A percentile compares a stretch with the other conserved stretches of the same genome.
Conservation (phyloP, 2,113 vertebrate genomes). For the Saimiri boliviensis region DNA sequence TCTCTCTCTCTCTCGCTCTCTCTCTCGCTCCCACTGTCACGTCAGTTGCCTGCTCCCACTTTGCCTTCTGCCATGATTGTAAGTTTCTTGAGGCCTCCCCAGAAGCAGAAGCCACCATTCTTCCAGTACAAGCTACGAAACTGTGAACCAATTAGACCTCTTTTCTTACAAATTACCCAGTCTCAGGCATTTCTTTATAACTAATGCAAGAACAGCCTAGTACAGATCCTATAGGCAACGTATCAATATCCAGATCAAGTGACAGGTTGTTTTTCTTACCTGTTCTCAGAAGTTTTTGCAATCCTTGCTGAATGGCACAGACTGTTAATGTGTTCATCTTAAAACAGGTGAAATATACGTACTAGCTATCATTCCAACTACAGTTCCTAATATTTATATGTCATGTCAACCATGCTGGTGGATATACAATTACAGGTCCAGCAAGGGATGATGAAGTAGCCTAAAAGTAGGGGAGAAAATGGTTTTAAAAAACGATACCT, state of each 20-base stretch:
- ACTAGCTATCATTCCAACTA: not conserved
- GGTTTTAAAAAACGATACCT: not conserved
- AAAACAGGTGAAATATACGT: not conserved
- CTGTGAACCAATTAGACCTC: no score
- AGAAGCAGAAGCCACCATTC: no score
- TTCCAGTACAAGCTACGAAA: no score
- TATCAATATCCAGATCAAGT: not conserved
- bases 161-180: no score
- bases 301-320: not conserved
- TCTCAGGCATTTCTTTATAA: no score
- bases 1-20: no score
- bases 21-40: no score
- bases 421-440: not conserved
- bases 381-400: not conserved
- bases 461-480: not conserved
- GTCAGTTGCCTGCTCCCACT: no score
- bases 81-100: no score
- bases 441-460: not conserved
- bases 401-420: not conserved
- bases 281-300: not conserved
- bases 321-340: not conserved
- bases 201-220: no score
- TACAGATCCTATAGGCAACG: not conserved
- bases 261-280: not conserved
- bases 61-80: no score